Conservation (phyloP, 2,888 invertebrate species). For the Andrena trimmerana region DNA sequence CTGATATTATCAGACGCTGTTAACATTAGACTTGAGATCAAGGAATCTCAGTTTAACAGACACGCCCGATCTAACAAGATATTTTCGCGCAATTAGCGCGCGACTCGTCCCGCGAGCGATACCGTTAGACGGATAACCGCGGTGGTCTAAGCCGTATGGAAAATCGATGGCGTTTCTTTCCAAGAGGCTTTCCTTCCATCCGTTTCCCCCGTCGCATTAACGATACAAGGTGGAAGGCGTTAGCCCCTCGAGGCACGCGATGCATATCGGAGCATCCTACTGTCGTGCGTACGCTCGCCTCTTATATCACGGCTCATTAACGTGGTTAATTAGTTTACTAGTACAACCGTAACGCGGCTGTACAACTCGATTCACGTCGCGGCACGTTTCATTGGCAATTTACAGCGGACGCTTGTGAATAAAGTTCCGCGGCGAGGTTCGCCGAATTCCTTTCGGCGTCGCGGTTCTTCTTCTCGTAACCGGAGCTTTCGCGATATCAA, state of each 20-base stretch:
- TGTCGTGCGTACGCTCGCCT: constrained; percentile 41
- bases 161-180: constrained; percentile 30
- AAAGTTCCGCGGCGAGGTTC: constrained; percentile 31
- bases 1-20: too few species aligned
- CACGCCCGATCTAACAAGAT: not conserved
- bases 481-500: too few species aligned
- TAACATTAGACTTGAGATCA: too few species aligned
- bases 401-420: constrained; percentile 39
- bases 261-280: constrained; percentile 47
- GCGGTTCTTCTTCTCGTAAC: not conserved
- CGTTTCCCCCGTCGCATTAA: constrained; percentile 9
- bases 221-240: constrained; percentile 20
- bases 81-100: constrained; percentile 37
- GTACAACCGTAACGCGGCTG: constrained; percentile 58
- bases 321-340: constrained; percentile 71
- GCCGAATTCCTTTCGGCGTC: constrained; percentile 14
- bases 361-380: constrained; percentile 56
- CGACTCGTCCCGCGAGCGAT: constrained; percentile 25
- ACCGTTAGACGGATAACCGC: constrained; percentile 44
- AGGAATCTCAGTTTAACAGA: not conserved
- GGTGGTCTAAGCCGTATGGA: not conserved
- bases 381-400: constrained; percentile 52
- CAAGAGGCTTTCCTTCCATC: constrained; percentile 9
- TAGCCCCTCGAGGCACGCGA: constrained; percentile 49
- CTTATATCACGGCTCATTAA: constrained; percentile 70